Evolutionary conservation across 1,140 invertebrate genomes (phyloP), one percentile per base, ranked within the genome.

Genomic region (Plectrocnemia conspersa): DNA sequence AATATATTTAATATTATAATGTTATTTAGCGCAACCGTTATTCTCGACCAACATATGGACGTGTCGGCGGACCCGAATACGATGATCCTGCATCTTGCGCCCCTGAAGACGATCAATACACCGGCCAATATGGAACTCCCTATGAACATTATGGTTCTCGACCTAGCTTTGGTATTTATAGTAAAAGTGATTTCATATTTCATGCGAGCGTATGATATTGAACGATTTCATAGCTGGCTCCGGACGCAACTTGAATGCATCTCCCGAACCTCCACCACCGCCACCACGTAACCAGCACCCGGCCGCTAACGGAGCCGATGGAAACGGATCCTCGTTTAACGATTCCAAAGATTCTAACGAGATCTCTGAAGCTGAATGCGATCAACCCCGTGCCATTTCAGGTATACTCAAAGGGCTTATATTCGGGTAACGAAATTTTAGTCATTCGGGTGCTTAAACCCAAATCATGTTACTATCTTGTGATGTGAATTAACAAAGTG

Each of bases 261-360:
- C 85, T 24, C 89, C 88, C 48, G 88, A 90, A 76, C 88, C 88
- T 25, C 88, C 88, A 59, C 86, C 86, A 68, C 88, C 88, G 11
- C 84, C 84, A 36, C 86, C 82, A 46, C 77, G 83, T 62, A 87
- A 82, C 67, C 74, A 76, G 60, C 77, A 75, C 69, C 70, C 67
- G 59, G 65, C 87, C 81, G 63, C 85, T 80, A 69, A 59, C 75
- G 83, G 55, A 85, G 79, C 62, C 64, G 85, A 85, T 63, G 82
- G 79, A 62, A 82, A 79, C 65, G 81, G 80, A 62, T 85, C 82
- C 32, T 87, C 84, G 56, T 90, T 89, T 73, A 91, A 93, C 71
- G 88, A 91, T 68, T 90, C 87, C 66, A 92, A 91, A 74, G 89
- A 91, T 66, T 91, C 89, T 71, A 93, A 92, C 73, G 89, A 93